These are phyloP conservation scores for Porites australiensis DNA, from an alignment of 64 coral and sea anemone species.

Conservation along the genomic window DNA sequence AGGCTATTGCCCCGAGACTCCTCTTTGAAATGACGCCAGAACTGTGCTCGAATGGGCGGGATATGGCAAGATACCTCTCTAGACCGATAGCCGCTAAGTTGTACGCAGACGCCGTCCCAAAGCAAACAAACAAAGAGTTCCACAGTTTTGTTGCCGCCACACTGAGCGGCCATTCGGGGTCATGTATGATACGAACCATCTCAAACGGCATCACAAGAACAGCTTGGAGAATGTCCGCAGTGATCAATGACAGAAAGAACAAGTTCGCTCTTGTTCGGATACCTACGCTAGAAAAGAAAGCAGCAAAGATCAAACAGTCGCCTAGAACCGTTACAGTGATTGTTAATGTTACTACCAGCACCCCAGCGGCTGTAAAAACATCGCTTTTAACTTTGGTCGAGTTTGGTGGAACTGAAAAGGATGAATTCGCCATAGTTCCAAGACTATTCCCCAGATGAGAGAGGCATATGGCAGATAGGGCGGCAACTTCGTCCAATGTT, in stretches of 20 bases:
- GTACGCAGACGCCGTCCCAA: slow-evolving; percentile 23
- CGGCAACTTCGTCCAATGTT: too few relatives aligned
- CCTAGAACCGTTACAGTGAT: slow-evolving; percentile 10
- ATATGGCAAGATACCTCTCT: slow-evolving; percentile 17
- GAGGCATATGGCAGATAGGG: too few relatives aligned
- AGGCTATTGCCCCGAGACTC: not conserved
- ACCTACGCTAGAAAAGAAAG: slow-evolving; percentile 13
- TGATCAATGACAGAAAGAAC: slow-evolving; percentile 43
- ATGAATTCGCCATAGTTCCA: not conserved
- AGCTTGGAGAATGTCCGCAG: slow-evolving; percentile 44
- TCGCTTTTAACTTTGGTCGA: not conserved
- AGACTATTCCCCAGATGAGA: not conserved
- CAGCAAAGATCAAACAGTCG: slow-evolving; percentile 34
- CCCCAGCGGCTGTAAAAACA: slow-evolving; percentile 9
- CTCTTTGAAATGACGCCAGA: slow-evolving; percentile 11
- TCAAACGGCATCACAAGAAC: slow-evolving; percentile 42
- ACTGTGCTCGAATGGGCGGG: slow-evolving; percentile 20
- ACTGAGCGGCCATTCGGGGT: slow-evolving; percentile 35
- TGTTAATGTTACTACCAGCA: not conserved
- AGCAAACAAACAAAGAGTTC: slow-evolving; percentile 46
- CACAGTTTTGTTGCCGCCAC: slow-evolving; percentile 6
- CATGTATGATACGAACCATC: slow-evolving; percentile 13
- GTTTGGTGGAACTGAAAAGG: not conserved
- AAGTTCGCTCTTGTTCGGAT: slow-evolving; percentile 34
- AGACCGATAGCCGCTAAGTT: slow-evolving; percentile 39